Conservation (phyloP, 1,140 invertebrate genomes). For the Lutraria rhynchaena region DNA sequence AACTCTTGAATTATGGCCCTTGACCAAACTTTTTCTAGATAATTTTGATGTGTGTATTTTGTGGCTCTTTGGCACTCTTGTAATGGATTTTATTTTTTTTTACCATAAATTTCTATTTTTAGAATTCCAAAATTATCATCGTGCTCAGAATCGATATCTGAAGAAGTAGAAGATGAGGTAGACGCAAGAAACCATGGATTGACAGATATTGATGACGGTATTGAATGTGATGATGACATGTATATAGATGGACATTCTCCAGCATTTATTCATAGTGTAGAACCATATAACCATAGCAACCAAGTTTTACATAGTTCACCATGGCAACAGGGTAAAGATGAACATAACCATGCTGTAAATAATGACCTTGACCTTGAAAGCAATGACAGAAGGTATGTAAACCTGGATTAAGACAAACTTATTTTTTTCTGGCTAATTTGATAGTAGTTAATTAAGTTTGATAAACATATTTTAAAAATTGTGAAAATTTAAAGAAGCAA, state of each 20-base stretch:
- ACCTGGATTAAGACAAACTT: too few species aligned
- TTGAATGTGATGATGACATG: conserved; percentile 69
- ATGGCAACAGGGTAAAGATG: conserved; percentile 18
- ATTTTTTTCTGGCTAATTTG: too few species aligned
- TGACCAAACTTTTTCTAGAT: too few species aligned
- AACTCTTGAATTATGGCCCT: too few species aligned
- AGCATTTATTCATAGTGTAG: conserved; percentile 48
- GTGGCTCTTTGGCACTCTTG: too few species aligned
- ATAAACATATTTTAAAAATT: too few species aligned
- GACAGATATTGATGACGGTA: conserved; percentile 57
- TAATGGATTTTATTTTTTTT: too few species aligned
- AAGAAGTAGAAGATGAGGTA: conserved; percentile 47
- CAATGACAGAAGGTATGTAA: conserved; percentile 20
- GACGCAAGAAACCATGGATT: conserved; percentile 41
- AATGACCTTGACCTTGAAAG: conserved; percentile 31
- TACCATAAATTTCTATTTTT: background rate
- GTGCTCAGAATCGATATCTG: conserved; percentile 55
- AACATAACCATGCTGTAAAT: background rate
- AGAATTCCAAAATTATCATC: conserved; percentile 42
- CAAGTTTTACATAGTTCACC: conserved; percentile 27
- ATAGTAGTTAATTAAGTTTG: too few species aligned
- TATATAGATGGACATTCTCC: conserved; percentile 49
- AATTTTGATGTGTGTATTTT: too few species aligned
- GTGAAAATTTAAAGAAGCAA: too few species aligned
- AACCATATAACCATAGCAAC: background rate